phyloP scores from a whole-genome alignment of 2,797 vertebrate species.

The Gymnocypris eckloni region DNA sequence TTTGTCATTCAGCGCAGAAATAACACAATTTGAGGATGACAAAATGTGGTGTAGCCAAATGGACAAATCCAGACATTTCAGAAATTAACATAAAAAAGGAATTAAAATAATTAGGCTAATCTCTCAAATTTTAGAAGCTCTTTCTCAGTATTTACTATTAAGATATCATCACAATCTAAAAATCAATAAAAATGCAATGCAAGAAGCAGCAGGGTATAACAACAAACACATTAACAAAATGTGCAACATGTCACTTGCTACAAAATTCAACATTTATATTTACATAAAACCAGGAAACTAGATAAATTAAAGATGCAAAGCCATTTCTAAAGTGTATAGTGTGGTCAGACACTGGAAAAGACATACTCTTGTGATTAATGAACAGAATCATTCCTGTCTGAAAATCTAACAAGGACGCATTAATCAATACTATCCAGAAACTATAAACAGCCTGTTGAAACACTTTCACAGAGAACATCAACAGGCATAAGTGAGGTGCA shows the following conservation, averaged over 20 bases:
- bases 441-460: slow-evolving; percentile 9
- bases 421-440: slow-evolving; percentile 15
- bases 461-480: slow-evolving; percentile 2
- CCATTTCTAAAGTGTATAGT: not conserved
- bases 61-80: no score
- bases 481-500: slow-evolving; percentile 3
- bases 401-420: slow-evolving; percentile 4
- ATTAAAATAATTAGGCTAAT: not conserved
- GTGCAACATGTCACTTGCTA: not conserved
- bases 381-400: no score
- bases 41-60: no score
- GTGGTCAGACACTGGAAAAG: not conserved
- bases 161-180: not conserved
- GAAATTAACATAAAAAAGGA: not conserved
- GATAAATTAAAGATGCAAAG: not conserved
- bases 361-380: not conserved
- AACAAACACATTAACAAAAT: not conserved
- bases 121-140: not conserved
- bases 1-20: no score
- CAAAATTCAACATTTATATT: not conserved
- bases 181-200: not conserved
- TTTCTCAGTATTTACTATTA: not conserved
- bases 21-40: no score
- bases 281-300: not conserved
- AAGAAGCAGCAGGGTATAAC: not conserved